phyloP scores from a whole-genome alignment of 2,888 invertebrate genomes.

The Lagria hirta region DNA sequence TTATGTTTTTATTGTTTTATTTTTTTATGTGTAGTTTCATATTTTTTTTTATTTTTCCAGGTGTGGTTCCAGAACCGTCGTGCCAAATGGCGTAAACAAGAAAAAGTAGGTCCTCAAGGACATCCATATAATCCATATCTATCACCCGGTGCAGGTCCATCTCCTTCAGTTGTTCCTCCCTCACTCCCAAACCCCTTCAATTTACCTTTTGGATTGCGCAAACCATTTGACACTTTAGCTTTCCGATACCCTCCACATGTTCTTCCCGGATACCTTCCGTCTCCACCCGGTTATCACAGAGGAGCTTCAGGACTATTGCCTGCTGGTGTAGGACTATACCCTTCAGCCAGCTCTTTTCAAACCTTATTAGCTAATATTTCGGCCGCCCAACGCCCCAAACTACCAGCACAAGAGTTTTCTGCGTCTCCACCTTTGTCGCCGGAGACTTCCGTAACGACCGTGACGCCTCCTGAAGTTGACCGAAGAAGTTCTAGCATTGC shows the following conservation, averaged over 20 bases:
- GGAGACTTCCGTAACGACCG: slow-evolving; percentile 46
- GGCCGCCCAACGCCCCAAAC: slow-evolving; percentile 61
- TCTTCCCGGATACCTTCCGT: slow-evolving; percentile 61
- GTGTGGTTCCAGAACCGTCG: slow-evolving; percentile 93
- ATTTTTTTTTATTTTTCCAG: slow-evolving; percentile 57
- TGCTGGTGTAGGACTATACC: slow-evolving; percentile 62
- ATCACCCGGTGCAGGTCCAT: slow-evolving; percentile 61
- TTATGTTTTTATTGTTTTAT: too few species aligned
- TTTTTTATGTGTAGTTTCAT: too few species aligned
- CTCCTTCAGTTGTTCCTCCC: slow-evolving; percentile 69
- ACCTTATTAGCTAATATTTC: slow-evolving; percentile 80
- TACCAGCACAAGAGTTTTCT: slow-evolving; percentile 57
- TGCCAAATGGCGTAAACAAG: slow-evolving; percentile 92
- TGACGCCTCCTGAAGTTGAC: slow-evolving; percentile 69
- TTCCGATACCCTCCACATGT: slow-evolving; percentile 71
- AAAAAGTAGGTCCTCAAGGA: slow-evolving; percentile 87
- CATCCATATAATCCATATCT: slow-evolving; percentile 89
- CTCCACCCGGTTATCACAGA: slow-evolving; percentile 57
- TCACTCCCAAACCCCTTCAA: slow-evolving; percentile 83
- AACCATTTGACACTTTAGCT: slow-evolving; percentile 73
- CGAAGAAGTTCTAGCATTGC: slow-evolving; percentile 86
- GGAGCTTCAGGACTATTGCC: slow-evolving; percentile 66
- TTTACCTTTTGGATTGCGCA: slow-evolving; percentile 73
- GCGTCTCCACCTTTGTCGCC: slow-evolving; percentile 59
- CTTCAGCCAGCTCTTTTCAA: slow-evolving; percentile 74